Evolutionary conservation across 2,797 vertebrate species (phyloP), one percentile per base, ranked within the genome.

Genomic region (Aldrovandia affinis): DNA sequence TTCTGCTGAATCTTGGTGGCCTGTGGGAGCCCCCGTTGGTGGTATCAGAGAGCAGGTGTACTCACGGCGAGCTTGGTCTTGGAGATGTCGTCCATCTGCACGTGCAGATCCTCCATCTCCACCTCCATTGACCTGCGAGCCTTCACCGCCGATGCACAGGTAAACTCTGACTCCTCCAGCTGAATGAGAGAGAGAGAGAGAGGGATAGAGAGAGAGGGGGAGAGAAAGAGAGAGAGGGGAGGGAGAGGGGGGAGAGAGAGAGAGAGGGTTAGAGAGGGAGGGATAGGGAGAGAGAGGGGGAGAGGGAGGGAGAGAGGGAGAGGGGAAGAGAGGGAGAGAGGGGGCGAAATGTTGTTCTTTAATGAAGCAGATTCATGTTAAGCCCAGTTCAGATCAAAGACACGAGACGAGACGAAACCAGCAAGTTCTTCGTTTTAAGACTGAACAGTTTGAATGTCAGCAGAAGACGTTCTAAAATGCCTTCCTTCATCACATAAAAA

Each of bases 151-250:
- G 97, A 95, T 0, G 97, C 97, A 0, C 96, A 97, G 15, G 98
- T 99, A 91, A 99, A 99, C 92, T 99, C 98, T 0, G 98, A 99
- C 93, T 99, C 98, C 88, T 99, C 98, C 91, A 99, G 94, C 98
- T 99, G n/a, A 55, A 14, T 44, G 18, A 57, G 33, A 50, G 9
- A 42, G 36, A 88, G 75, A 0, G 1, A 55, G 80, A 63, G n/a
- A 20, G 18, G 15, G 52, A 54, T n/a, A n/a, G n/a, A n/a, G n/a
- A n/a, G n/a, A n/a, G n/a, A n/a, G n/a, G n/a, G n/a, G n/a, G n/a
- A n/a, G 25, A 79, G 22, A 52, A n/a, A 55, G 15, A 73, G 28
- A 44, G 7, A 39, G 30, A 88, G 75, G 0, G 2, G n/a, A 28
- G 59, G 28, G 59, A 28, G 59, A 28, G 54, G 54, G 54, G 59